These are phyloP conservation scores for Meloidogyne hapla DNA, from an alignment of 1,140 invertebrate genomes.

Conservation along the genomic window DNA sequence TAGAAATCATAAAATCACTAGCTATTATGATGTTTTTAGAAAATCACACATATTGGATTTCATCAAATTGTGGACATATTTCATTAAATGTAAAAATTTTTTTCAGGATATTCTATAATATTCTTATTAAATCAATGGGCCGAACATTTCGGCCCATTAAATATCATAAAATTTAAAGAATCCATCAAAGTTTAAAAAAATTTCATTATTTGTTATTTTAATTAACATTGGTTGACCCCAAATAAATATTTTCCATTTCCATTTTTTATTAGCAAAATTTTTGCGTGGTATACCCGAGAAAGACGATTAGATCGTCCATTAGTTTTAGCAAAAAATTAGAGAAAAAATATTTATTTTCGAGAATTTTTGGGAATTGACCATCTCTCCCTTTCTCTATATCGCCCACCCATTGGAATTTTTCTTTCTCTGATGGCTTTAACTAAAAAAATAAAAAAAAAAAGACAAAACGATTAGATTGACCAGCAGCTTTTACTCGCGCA, in stretches of 20 bases:
- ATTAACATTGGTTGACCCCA: not conserved
- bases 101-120: no score
- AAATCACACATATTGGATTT: no score
- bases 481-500: conserved; percentile 2
- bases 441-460: not conserved
- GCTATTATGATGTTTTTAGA: no score
- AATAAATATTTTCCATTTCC: not conserved
- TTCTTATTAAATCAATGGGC: no score
- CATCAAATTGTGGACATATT: no score
- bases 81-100: no score
- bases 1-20: no score
- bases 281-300: not conserved
- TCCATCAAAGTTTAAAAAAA: no score
- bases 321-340: no score
- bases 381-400: not conserved
- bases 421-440: not conserved
- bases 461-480: not conserved
- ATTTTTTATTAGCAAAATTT: not conserved
- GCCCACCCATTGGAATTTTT: conserved; percentile 4
- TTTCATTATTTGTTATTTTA: no score
- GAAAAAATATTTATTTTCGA: not conserved
- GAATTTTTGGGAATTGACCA: not conserved
- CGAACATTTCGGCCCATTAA: no score
- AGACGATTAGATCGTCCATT: not conserved
- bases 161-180: no score